Base-by-base conservation (phyloP, 2,797 vertebrate genomes). In the Champsocephalus esox region DNA sequence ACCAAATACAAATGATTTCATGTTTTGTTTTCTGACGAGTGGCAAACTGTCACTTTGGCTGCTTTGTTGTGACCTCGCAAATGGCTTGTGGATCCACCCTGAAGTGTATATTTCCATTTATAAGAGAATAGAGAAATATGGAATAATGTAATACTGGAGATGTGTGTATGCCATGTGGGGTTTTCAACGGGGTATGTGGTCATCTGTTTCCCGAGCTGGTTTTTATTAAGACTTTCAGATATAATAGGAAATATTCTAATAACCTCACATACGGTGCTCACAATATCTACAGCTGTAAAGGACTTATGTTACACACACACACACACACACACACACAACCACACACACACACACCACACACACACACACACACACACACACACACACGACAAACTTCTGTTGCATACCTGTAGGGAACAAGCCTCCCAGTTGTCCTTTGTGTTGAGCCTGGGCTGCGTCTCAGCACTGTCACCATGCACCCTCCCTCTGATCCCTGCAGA, bases 101-200 rank as follows among this genome's bases (percentile, higher is more conserved):
- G 52, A 86, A 73, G 66, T 92, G 86, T 90, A 86, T 80, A 87
- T 87, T 91, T 82, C 78, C 79, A 70, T 88, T 88, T 76, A 72
- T 82, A 64, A 78, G 81, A 80, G 58, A 79, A 77, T 75, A 63
- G 52, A 63, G 59, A 74, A 63, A 60, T 52, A 46, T 63, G 70
- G 64, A 77, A 61, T 49, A 62, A 24, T 82, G 51, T 38, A 73
- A 68, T 60, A 46, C 38, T 59, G 65, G 72, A 73, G 69, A 70
- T 48, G 65, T 66, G 54, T 61, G 34, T 38, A 38, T 38, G 34
- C 34, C 2, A 38, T 73, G 82, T 80, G 83, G 62, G 82, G 32
- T 77, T 77, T 73, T 72, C 76, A 73, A 69, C 73, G 74, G 87
- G 77, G 74, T 82, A 74, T 82, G 79, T 87, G 79, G 75, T 89